phyloP scores from a whole-genome alignment of 2,113 vertebrate genomes.

The Rutilus rutilus region DNA sequence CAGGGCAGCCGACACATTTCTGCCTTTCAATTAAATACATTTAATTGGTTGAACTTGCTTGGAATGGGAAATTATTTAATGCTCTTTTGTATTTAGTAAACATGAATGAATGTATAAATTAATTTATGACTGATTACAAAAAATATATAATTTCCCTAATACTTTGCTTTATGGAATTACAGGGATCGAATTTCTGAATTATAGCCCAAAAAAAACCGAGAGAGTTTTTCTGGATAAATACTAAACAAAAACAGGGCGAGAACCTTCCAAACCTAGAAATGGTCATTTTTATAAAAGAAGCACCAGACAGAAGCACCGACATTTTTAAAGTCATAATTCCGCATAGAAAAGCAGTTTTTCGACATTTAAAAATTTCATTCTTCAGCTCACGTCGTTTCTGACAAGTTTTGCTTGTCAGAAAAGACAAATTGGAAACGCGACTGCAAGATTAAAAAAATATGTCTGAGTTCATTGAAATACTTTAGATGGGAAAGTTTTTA shows the following conservation, averaged over 20 bases:
- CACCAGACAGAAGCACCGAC: no score
- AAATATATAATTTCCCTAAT: background rate
- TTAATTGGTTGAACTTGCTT: slow-evolving; percentile 16
- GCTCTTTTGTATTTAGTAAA: background rate
- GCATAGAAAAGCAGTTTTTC: background rate
- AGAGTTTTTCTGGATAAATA: background rate
- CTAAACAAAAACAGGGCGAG: background rate
- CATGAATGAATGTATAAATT: background rate
- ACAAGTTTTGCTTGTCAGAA: background rate
- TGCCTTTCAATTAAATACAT: slow-evolving; percentile 17
- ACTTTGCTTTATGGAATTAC: background rate
- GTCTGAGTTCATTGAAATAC: background rate
- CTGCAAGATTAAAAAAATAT: background rate
- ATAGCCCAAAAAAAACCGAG: background rate
- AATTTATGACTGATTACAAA: background rate
- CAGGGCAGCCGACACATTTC: background rate
- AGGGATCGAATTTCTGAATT: background rate
- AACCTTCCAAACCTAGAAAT: background rate
- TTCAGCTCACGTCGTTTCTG: background rate
- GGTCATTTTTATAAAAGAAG: background rate
- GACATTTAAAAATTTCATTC: background rate
- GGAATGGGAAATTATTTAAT: background rate
- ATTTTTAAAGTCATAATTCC: no score
- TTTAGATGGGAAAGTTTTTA: background rate
- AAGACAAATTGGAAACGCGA: background rate